phyloP scores from a whole-genome alignment of 2,888 invertebrate species.

The Patella pellucida region DNA sequence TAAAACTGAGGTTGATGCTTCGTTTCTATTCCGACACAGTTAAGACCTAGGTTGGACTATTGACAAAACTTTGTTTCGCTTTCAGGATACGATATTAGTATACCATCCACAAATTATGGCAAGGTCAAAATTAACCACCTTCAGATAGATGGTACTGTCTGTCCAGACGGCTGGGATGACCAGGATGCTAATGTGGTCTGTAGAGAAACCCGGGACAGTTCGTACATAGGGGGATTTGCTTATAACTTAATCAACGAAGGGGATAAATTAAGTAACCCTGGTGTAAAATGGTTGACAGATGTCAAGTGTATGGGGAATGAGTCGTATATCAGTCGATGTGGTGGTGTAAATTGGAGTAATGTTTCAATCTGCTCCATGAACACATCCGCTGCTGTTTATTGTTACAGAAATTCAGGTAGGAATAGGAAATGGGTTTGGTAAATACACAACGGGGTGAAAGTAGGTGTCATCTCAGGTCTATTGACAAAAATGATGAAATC shows the following conservation, averaged over 20 bases:
- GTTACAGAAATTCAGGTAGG: not conserved
- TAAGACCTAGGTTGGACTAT: too few species aligned
- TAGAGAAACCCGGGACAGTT: not conserved
- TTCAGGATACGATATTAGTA: too few species aligned
- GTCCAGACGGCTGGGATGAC: not conserved
- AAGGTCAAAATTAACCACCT: not conserved
- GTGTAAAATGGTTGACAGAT: slow-evolving; percentile 3
- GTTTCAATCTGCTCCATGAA: not conserved
- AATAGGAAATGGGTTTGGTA: too few species aligned
- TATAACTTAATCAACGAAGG: slow-evolving; percentile 35
- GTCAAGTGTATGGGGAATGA: slow-evolving; percentile 2
- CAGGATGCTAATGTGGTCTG: not conserved
- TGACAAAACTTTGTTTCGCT: too few species aligned
- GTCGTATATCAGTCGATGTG: not conserved
- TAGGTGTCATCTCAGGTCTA: too few species aligned
- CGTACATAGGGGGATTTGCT: not conserved
- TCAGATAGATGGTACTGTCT: not conserved
- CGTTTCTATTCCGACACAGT: too few species aligned
- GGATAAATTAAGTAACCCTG: too few species aligned
- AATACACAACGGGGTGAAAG: too few species aligned
- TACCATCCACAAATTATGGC: not conserved
- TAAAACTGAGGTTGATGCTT: too few species aligned
- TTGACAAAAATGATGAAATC: too few species aligned
- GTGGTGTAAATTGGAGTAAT: not conserved
- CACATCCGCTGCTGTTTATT: not conserved